Percentiles rank a stretch among this genome's conserved stretches.
These are phyloP conservation scores for Lamprologus tigripictilis DNA, from an alignment of 2,113 vertebrate species.

Conservation along the genomic window DNA sequence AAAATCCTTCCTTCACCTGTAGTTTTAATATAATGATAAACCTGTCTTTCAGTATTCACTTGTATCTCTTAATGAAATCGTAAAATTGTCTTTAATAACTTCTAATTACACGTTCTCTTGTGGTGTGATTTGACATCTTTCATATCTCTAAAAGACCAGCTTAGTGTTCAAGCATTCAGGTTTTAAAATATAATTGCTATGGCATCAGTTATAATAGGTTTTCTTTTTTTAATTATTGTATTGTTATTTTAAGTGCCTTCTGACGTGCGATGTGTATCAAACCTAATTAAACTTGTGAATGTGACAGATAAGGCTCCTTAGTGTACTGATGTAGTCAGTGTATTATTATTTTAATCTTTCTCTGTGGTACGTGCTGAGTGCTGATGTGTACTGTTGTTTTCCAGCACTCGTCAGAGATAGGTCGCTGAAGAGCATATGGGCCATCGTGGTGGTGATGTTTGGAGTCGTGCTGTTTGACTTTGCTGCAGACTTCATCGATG, in stretches of 20 bases:
- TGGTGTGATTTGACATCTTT: neutral
- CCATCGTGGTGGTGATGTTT: conserved; percentile 86
- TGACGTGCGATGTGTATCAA: neutral
- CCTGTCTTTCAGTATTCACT: neutral
- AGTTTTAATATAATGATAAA: neutral
- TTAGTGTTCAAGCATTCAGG: neutral
- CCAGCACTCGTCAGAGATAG: conserved; percentile 57
- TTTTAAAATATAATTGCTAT: neutral
- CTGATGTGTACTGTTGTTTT: neutral
- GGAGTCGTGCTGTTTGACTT: conserved; percentile 97
- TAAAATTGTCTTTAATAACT: neutral
- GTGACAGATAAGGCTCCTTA: neutral
- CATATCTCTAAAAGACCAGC: neutral
- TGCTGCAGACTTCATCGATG: conserved; percentile 95
- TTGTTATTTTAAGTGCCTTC: neutral
- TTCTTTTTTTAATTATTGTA: neutral
- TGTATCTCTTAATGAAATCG: neutral
- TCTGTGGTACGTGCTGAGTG: neutral
- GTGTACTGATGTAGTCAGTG: neutral
- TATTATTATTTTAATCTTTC: neutral
- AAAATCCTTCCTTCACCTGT: neutral
- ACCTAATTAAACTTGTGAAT: neutral
- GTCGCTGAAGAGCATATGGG: conserved; percentile 68
- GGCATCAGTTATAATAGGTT: neutral
- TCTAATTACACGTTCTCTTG: neutral